A percentile compares a stretch with the other conserved stretches of the same genome.
Evolutionary conservation across 64 coral and sea anemone genomes (phyloP).

Genomic region (Dendronephthya gigantea): DNA sequence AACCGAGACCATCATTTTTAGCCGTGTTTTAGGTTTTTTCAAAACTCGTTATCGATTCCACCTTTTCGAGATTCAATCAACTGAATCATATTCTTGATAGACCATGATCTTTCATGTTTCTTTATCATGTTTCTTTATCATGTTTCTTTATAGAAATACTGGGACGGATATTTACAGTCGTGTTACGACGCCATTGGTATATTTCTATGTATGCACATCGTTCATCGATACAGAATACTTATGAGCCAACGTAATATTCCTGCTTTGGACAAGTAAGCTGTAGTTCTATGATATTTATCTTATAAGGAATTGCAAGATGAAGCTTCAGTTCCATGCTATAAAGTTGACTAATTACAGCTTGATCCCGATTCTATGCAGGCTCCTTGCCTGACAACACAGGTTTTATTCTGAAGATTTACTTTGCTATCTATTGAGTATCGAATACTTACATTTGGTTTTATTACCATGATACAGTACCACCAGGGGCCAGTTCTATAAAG

Average conservation of each 20-base stretch:
- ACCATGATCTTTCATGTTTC: not conserved
- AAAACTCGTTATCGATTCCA: not conserved
- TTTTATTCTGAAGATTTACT: no score
- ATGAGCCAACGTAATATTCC: conserved; percentile 95
- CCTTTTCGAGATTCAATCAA: not conserved
- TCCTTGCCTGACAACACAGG: no score
- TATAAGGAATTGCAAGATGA: no score
- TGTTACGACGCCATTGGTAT: conserved; percentile 95
- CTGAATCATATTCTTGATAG: not conserved
- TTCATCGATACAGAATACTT: conserved; percentile 90
- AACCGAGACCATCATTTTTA: not conserved
- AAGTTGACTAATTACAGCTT: no score
- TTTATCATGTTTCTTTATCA: not conserved
- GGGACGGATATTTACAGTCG: conserved; percentile 76
- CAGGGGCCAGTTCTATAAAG: no score
- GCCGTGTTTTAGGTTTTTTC: no score
- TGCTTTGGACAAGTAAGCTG: conserved; percentile 81
- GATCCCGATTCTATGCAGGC: no score
- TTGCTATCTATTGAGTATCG: no score
- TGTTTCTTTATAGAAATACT: conserved; percentile 66
- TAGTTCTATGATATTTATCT: not conserved
- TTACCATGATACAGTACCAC: no score
- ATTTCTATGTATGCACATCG: conserved; percentile 87
- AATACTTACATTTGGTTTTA: no score
- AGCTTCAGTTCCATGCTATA: no score